Conservation (phyloP, 2,113 vertebrate genomes). For the Stercorarius parasiticus region DNA sequence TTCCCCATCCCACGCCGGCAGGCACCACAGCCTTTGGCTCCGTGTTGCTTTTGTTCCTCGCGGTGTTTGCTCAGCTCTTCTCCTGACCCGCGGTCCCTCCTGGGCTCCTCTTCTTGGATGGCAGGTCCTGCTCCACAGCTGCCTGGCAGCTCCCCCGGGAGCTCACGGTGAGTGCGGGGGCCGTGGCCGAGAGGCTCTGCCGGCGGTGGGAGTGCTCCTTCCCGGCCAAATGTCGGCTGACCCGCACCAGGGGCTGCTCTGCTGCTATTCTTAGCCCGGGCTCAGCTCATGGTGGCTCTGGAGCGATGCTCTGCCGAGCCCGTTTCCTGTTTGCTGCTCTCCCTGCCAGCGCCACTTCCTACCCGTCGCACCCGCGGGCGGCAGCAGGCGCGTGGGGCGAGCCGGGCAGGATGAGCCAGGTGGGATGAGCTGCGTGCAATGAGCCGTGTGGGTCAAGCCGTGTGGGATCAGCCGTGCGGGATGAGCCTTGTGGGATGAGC, state of each 20-base stretch:
- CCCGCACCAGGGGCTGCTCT: neutral
- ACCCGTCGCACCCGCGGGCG: neutral
- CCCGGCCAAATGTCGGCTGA: rapidly evolving
- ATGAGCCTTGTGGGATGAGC: neutral
- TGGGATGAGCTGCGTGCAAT: neutral
- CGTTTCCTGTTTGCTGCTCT: conserved; percentile 8
- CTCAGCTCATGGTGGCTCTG: neutral
- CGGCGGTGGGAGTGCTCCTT: neutral
- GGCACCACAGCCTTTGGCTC: neutral
- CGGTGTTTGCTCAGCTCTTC: neutral
- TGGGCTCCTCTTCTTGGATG: neutral
- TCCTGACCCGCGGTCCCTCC: neutral
- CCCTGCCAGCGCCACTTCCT: neutral
- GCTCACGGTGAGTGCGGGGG: rapidly evolving
- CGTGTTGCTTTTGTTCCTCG: neutral
- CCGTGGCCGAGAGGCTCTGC: neutral
- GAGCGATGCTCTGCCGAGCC: neutral
- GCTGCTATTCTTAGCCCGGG: conserved; percentile 38
- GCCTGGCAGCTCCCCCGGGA: neutral
- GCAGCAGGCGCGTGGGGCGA: neutral
- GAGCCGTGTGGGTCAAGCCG: neutral
- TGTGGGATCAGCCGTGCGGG: neutral
- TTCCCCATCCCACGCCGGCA: rapidly evolving
- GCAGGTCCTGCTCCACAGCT: neutral
- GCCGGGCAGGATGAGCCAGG: rapidly evolving